Base-by-base conservation (phyloP, 1,140 invertebrate genomes). In the Pseudomyrmex cubaensis region DNA sequence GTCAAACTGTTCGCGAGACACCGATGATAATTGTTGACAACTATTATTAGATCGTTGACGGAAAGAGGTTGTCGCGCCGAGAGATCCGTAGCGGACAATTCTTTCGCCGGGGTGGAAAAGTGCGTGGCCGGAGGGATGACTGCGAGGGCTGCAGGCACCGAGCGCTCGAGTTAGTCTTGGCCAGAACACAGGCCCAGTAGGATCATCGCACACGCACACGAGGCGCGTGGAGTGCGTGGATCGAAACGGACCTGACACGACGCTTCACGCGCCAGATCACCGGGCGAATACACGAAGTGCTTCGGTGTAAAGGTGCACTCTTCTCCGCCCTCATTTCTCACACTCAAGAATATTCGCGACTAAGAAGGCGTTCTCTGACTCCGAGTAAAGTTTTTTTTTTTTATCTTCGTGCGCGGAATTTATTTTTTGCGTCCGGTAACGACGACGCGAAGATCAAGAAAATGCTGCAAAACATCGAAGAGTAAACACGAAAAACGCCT, bases 131-230 rank as follows among this genome's bases (percentile, higher is more conserved):
- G 93, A 94, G 93, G 93, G 93, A 93, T 93, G 93, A 93, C 92
- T 92, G 90, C 91, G 93, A 94, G 93, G 91, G 93, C 92, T 93
- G 92, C 91, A 92, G 92, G 89, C 92, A 90, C 88, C 88, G 90
- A 90, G 91, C 90, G 90, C 90, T 93, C 91, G 91, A 93, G 93
- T 93, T 94, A 94, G 94, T 94, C 94, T 94, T 91, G 93, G 93
- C 92, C 93, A 93, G 94, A 94, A 92, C 92, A 93, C 93, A 94
- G 94, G 93, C 94, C 93, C 92, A 93, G 93, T 84, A 93, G 92
- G 92, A 94, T 92, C 92, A 86, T 86, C 87, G 84, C 86, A 83
- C 76, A 90, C 90, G 89, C 88, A 90, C 83, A 75, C 76, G 67
- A 76, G 69, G 52, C 82, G 78, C 77, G 85, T 64, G 73, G 72